Conservation (phyloP, 2,888 invertebrate species). For the Caenorhabditis zanzibari region DNA sequence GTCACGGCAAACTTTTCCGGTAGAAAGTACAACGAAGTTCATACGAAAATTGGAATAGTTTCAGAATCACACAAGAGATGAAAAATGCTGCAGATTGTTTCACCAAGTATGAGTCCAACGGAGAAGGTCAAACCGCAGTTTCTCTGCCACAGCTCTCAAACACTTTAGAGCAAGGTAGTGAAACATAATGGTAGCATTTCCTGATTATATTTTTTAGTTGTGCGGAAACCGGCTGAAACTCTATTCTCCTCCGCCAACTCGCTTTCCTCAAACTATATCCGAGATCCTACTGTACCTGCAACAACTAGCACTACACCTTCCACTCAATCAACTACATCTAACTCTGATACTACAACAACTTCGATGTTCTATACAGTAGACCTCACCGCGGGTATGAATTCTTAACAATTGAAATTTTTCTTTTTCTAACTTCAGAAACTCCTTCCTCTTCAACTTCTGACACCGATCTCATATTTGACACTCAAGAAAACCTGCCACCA, state of each 20-base stretch:
- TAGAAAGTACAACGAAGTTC: slow-evolving; percentile 19
- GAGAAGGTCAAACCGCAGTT: slow-evolving; percentile 2
- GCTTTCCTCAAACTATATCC: slow-evolving; percentile 20
- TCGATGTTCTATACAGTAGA: slow-evolving; percentile 60
- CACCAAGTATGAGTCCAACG: slow-evolving; percentile 48
- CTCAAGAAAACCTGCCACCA: slow-evolving; percentile 64
- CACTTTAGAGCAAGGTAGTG: slow-evolving; percentile 33
- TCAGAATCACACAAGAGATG: slow-evolving; percentile 71
- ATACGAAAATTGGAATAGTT: not conserved
- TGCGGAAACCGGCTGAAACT: slow-evolving; percentile 56
- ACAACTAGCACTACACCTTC: not conserved
- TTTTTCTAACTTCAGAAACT: slow-evolving; percentile 43
- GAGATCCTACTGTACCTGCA: not conserved
- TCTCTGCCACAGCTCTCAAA: slow-evolving; percentile 21
- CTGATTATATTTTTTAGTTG: slow-evolving; percentile 13
- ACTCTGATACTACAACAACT: slow-evolving; percentile 34
- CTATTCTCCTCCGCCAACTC: slow-evolving; percentile 52
- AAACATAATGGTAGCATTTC: too few relatives aligned
- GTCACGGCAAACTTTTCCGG: slow-evolving; percentile 84
- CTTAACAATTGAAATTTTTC: not conserved
- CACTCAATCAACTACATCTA: not conserved
- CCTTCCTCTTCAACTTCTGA: slow-evolving; percentile 44
- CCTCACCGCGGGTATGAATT: slow-evolving; percentile 45
- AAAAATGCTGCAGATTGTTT: slow-evolving; percentile 61
- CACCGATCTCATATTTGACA: slow-evolving; percentile 27